Conservation (phyloP, 2,888 invertebrate genomes). For the Rhyacophila evoluta region DNA sequence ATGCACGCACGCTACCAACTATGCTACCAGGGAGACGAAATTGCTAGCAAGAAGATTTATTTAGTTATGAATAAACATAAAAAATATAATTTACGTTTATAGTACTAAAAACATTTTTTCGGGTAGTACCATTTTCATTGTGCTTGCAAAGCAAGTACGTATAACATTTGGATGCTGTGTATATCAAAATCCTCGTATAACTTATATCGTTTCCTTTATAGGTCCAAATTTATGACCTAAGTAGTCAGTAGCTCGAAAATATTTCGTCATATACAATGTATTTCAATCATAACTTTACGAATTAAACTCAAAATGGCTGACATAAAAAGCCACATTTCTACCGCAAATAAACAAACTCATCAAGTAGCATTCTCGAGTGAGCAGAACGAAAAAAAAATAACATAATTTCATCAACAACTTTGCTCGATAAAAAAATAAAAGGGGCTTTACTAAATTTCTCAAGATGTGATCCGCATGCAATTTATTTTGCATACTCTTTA, state of each 20-base stretch:
- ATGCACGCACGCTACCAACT: too few species aligned
- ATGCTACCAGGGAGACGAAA: too few species aligned
- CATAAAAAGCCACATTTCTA: constrained; percentile 16
- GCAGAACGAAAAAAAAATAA: constrained; percentile 11
- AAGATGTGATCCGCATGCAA: background rate
- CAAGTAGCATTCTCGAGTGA: constrained; percentile 26
- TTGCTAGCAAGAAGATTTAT: too few species aligned
- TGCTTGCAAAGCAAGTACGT: too few species aligned
- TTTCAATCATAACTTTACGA: constrained; percentile 42
- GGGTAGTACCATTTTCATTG: too few species aligned
- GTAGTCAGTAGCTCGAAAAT: constrained; percentile 5
- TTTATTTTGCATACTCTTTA: too few species aligned
- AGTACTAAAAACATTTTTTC: too few species aligned
- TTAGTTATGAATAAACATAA: too few species aligned
- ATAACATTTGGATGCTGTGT: background rate
- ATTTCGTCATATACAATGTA: constrained; percentile 26
- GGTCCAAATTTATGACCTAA: constrained; percentile 7
- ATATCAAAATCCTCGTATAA: background rate
- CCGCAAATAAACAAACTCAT: constrained; percentile 38
- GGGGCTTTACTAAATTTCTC: background rate
- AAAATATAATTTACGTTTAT: too few species aligned
- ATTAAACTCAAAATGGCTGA: constrained; percentile 34
- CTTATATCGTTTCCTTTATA: background rate
- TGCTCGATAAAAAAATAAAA: constrained; percentile 28
- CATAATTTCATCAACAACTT: constrained; percentile 27